Base-by-base conservation (phyloP, 2,888 invertebrate species). In the Congeria kusceri region DNA sequence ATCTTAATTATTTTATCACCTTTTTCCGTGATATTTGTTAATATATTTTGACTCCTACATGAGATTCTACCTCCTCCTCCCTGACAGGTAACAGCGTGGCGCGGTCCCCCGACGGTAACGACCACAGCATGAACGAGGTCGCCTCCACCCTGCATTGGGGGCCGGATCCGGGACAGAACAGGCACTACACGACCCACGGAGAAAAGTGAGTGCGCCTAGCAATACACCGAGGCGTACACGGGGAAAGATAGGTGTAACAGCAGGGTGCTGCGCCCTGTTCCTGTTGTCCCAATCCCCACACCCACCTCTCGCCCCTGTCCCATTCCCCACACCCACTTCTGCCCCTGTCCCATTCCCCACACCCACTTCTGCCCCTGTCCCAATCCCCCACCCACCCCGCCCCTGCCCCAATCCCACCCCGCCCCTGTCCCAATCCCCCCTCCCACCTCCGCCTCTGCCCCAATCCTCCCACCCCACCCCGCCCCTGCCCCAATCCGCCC, bases 91-190 rank as follows among this genome's bases (percentile, higher is more conserved):
- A 72, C 47, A 44, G 46, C 13, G 47, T 9, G 39, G 39, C 39
- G 13, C 39, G 15, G 39, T 13, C 39, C 39, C 39, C 39, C 44
- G 70, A 63, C 18, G 80, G 80, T 15, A 56, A 63, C 7, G 73
- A 82, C 29, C 84, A 84, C 29, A 87, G 88, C 20, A 76, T 83
- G 5, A 72, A 84, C 68, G 87, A 87, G 44, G 84, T 94, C 27
- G 93, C 88, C 18, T 95, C 95, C 3, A 96, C 96, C 0, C 93
- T 96, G 18, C 96, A 96, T 92, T 96, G 95, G 93, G 96, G 96
- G 4, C 96, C 96, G 4, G 94, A 94, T 87, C 94, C 94, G 20
- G 93, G 87, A 27, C 78, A 86, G 7, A 89, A 88, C 72, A 65
- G 67, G n/a, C 85, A 49, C 39, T 27, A 32, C 3, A 74, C 68